These are phyloP conservation scores for Sinodicranocentrus sp. DNA, from an alignment of 2,888 invertebrate species.

Conservation along the genomic window DNA sequence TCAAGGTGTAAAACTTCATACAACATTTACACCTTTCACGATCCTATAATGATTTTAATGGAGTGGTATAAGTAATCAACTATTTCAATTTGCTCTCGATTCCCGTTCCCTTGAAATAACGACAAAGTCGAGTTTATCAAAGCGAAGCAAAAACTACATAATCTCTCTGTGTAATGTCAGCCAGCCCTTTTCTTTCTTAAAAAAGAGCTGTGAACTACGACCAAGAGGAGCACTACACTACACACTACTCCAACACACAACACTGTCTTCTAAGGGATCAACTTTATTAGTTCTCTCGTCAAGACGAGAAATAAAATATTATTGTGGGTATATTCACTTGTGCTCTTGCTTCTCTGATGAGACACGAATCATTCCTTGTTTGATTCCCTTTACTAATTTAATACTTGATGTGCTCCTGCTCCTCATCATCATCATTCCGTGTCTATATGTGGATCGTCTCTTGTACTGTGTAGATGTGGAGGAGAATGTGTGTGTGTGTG, in stretches of 20 bases:
- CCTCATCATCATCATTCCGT: too few species aligned
- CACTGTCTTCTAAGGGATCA: conserved; percentile 46
- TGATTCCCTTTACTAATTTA: conserved; percentile 32
- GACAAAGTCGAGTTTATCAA: too few species aligned
- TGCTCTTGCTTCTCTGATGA: conserved; percentile 9
- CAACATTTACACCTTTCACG: too few species aligned
- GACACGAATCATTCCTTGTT: conserved; percentile 33
- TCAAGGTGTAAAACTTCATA: too few species aligned
- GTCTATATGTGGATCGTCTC: background rate
- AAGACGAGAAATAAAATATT: conserved; percentile 14
- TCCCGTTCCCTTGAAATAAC: too few species aligned
- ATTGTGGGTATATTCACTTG: too few species aligned
- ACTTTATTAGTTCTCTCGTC: too few species aligned
- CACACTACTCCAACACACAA: conserved; percentile 16
- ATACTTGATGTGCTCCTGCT: conserved; percentile 10
- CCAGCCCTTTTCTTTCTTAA: conserved; percentile 50
- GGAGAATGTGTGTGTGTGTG: background rate
- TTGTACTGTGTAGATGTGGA: background rate
- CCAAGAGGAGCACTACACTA: background rate
- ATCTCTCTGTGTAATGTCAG: conserved; percentile 46
- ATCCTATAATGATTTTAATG: too few species aligned
- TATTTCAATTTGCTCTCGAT: too few species aligned
- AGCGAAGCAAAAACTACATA: background rate
- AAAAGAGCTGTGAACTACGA: conserved; percentile 54
- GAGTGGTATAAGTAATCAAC: too few species aligned